Evolutionary conservation across 2,113 vertebrate species (phyloP).

Genomic region (Cariama cristata): DNA sequence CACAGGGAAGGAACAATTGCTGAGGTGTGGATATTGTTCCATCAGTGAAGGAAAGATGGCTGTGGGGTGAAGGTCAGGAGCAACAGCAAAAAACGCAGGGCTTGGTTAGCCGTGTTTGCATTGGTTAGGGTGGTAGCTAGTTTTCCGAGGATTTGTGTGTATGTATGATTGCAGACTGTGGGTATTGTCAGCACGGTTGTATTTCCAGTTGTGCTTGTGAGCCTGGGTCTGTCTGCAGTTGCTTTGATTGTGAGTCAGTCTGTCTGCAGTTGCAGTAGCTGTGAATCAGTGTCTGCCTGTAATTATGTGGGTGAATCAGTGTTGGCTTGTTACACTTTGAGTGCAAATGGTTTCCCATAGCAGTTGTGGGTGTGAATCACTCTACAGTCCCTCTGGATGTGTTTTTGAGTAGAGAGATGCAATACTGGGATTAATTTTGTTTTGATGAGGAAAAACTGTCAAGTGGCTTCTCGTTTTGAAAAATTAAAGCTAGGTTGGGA

Average conservation of each 20-base stretch:
- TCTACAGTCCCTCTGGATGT: slow-evolving; percentile 56
- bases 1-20: background rate
- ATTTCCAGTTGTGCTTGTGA: slow-evolving; percentile 54
- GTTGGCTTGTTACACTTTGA: slow-evolving; percentile 61
- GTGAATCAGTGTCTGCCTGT: slow-evolving; percentile 68
- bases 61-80: slow-evolving; percentile 19
- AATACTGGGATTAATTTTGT: slow-evolving; percentile 57
- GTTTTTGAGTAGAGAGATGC: slow-evolving; percentile 35
- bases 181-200: background rate
- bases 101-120: background rate
- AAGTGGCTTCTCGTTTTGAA: background rate
- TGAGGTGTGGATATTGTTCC: background rate
- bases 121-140: background rate
- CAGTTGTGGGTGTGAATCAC: slow-evolving; percentile 37
- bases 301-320: slow-evolving; percentile 61
- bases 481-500: slow-evolving; percentile 42
- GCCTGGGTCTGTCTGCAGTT: slow-evolving; percentile 39
- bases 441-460: slow-evolving; percentile 56
- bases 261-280: slow-evolving; percentile 59
- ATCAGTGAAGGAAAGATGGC: background rate
- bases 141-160: background rate
- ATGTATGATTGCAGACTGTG: background rate
- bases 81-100: accelerated
- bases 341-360: slow-evolving; percentile 62
- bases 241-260: slow-evolving; percentile 66